These are phyloP conservation scores for Anguilla pacifica DNA, from an alignment of 2,797 vertebrate genomes.

Conservation along the genomic window DNA sequence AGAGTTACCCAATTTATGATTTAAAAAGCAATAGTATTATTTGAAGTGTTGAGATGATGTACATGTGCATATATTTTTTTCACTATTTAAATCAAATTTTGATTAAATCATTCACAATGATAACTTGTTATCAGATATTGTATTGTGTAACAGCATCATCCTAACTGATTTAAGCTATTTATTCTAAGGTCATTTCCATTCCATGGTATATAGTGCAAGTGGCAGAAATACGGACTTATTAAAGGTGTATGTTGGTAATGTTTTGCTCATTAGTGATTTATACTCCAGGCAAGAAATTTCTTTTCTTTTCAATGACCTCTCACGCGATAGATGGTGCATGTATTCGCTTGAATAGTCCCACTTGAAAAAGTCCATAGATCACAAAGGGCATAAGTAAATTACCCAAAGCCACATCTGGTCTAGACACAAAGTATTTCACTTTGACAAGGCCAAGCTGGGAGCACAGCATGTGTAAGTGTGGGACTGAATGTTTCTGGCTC, in stretches of 20 bases:
- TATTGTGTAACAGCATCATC: not conserved
- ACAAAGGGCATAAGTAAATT: constrained; percentile 74
- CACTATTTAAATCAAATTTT: not conserved
- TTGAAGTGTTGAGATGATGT: not conserved
- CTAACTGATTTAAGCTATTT: not conserved
- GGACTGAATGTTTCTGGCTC: constrained; percentile 53
- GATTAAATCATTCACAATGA: not conserved
- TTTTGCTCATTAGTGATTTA: constrained; percentile 64
- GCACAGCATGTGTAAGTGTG: constrained; percentile 41
- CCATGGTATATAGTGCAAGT: not conserved
- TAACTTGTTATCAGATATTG: not conserved
- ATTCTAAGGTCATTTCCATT: not conserved
- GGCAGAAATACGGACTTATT: not conserved
- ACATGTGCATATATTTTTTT: not conserved
- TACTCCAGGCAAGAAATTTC: constrained; percentile 63
- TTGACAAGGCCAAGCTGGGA: constrained; percentile 57
- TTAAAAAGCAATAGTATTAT: not conserved
- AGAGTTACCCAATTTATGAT: not conserved
- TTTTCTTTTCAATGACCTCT: constrained; percentile 65
- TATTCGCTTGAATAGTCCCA: constrained; percentile 63
- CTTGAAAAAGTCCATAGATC: constrained; percentile 53
- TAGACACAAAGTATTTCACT: constrained; percentile 59
- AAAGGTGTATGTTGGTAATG: constrained; percentile 32
- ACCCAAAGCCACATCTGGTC: constrained; percentile 60
- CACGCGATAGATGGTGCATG: constrained; percentile 62